Evolutionary conservation across 2,888 invertebrate species (phyloP).

Genomic region (Chelonus formosanus): DNA sequence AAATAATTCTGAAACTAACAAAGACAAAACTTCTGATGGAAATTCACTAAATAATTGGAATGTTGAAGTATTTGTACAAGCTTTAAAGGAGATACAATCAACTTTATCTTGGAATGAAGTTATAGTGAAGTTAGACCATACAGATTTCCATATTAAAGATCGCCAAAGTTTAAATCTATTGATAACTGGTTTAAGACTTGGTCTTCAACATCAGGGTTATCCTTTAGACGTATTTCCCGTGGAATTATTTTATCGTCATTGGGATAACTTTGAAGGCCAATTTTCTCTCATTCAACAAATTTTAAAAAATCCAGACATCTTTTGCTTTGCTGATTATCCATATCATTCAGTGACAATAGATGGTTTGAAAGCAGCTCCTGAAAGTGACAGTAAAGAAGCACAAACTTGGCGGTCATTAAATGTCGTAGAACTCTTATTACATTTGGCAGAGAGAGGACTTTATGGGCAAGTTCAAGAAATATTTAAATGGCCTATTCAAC

Average conservation of each 20-base stretch:
- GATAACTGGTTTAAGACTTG: slow-evolving; percentile 82
- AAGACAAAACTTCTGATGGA: slow-evolving; percentile 58
- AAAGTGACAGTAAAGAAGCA: slow-evolving; percentile 93
- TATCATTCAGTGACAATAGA: slow-evolving; percentile 88
- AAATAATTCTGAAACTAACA: slow-evolving; percentile 68
- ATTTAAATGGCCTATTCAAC: slow-evolving; percentile 90
- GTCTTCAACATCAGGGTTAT: slow-evolving; percentile 80
- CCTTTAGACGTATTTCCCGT: slow-evolving; percentile 82
- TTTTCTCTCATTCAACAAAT: slow-evolving; percentile 88
- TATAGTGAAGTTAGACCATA: slow-evolving; percentile 88
- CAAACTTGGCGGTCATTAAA: slow-evolving; percentile 93
- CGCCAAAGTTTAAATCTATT: slow-evolving; percentile 84
- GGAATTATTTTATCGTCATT: slow-evolving; percentile 87
- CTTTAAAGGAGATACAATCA: slow-evolving; percentile 85
- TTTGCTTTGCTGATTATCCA: slow-evolving; percentile 92
- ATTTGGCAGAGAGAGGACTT: slow-evolving; percentile 87
- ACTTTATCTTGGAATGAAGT: slow-evolving; percentile 94
- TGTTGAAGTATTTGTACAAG: slow-evolving; percentile 90
- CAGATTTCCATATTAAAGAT: slow-evolving; percentile 88
- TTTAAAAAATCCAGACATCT: slow-evolving; percentile 90
- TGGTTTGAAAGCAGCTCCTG: slow-evolving; percentile 91
- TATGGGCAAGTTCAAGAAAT: slow-evolving; percentile 85
- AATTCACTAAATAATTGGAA: slow-evolving; percentile 80
- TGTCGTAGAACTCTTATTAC: slow-evolving; percentile 86
- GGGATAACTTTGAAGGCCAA: slow-evolving; percentile 94